Evolutionary conservation across 2,113 vertebrate species (phyloP).

Genomic region (Trochalopteron elliotii): DNA sequence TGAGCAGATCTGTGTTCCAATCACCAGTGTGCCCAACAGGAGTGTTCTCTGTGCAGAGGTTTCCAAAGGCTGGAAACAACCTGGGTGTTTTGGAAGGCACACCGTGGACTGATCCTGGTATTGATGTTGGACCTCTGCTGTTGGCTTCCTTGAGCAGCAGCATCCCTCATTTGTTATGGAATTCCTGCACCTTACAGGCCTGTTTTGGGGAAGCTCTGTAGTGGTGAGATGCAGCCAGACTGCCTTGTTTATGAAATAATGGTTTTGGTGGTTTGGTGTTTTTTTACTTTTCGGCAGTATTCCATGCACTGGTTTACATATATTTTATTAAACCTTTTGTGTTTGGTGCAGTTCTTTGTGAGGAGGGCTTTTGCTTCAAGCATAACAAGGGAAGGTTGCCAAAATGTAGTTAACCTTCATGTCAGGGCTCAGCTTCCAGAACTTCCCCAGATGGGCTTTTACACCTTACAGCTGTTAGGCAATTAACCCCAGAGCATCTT

Average conservation of each 20-base stretch:
- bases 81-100: neutral
- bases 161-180: rapidly evolving
- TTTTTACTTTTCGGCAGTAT: neutral
- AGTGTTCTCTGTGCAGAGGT: neutral
- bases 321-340: neutral
- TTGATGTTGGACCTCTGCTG: neutral
- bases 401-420: neutral
- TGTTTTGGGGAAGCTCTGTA: neutral
- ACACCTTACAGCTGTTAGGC: neutral
- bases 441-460: neutral
- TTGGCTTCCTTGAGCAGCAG: neutral
- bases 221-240: neutral
- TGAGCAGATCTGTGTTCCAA: neutral
- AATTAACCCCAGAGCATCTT: neutral
- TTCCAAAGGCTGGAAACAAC: neutral
- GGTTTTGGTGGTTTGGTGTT: neutral
- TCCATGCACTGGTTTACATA: neutral
- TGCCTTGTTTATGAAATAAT: neutral
- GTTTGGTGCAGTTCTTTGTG: neutral
- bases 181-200: neutral
- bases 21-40: neutral
- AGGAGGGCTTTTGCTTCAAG: neutral
- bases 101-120: rapidly evolving
- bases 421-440: neutral
- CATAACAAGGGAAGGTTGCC: neutral